Evolutionary conservation across 2,797 vertebrate genomes (phyloP).

Genomic region (Lacerta bilineata): DNA sequence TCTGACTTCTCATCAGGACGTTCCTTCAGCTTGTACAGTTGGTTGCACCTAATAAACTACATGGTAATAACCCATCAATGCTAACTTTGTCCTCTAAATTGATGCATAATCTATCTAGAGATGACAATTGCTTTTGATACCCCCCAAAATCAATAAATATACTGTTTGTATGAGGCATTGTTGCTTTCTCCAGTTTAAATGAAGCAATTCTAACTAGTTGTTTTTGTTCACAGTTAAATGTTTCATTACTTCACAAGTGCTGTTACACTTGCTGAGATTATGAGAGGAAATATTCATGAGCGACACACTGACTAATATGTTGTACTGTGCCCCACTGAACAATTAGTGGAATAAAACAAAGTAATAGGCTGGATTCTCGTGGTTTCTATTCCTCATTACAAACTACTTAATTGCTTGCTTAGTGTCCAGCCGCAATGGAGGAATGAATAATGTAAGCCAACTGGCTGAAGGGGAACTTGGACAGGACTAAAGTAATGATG

Average conservation of each 20-base stretch:
- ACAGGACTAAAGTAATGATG: neutral
- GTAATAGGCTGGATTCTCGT: neutral
- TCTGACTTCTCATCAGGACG: constrained; percentile 59
- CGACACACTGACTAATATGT: constrained; percentile 6
- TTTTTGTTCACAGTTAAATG: constrained; percentile 15
- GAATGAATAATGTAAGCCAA: too few species aligned
- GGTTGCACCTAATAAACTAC: constrained; percentile 58
- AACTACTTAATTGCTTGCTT: constrained; percentile 5
- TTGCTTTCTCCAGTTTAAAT: constrained; percentile 39
- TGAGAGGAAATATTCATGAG: constrained; percentile 2
- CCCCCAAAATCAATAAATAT: neutral
- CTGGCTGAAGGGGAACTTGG: neutral
- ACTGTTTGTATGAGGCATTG: neutral
- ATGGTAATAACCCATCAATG: constrained; percentile 48
- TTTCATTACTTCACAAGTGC: constrained; percentile 24
- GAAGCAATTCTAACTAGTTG: neutral
- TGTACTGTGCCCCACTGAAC: neutral
- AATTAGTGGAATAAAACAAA: constrained; percentile 20
- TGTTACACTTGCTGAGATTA: neutral
- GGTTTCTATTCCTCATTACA: constrained; percentile 1
- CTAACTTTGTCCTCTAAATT: constrained; percentile 30
- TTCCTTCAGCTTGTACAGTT: constrained; percentile 55
- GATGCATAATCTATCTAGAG: constrained; percentile 44
- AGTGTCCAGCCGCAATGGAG: neutral
- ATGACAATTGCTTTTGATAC: constrained; percentile 54